Base-by-base conservation (phyloP, 2,113 vertebrate genomes). In the Lutjanus erythropterus region DNA sequence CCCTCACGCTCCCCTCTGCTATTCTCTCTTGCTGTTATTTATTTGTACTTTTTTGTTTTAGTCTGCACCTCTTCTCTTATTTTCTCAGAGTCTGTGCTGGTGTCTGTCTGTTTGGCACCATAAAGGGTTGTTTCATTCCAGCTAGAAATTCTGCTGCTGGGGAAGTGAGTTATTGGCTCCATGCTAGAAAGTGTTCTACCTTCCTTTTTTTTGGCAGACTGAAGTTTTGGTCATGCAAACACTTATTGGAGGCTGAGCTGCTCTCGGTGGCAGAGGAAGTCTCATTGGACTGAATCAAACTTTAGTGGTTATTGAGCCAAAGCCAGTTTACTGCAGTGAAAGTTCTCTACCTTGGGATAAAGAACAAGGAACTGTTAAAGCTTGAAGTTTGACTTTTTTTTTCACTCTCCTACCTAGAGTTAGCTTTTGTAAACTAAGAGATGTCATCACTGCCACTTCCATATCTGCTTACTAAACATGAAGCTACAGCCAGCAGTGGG, bases 21-120 rank as follows among this genome's bases (percentile, higher is more conserved):
- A n/a, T 83, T 87, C 77, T 86, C 80, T 56, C 71, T 70, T 21
- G 59, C 76, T 80, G 49, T 86, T 88, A 86, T 90, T 89, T 91
- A 87, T 89, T 83, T 88, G 64, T 60, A 82, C 84, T 78, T 86
- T 85, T 86, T 87, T 87, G 47, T 89, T 80, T 81, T 29, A 18
- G 71, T 82, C 66, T 46, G 67, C 72, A 35, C 82, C 69, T 49
- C 74, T 76, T 70, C 73, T 69, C 53, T 68, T 64, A 18, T 80
- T 82, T 53, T 67, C 39, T 82, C 59, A 31, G 10, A 53, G 53
- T 65, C 78, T 71, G n/a, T 53, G 47, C 84, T 39, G 64, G 31
- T 67, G 78, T 85, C 55, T 80, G 69, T 78, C 65, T 85, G 75
- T 67, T 49, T 68, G 69, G 52, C 58, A 14, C 61, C 71, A 81